Conservation (phyloP, 2,113 vertebrate species). For the Poeciliopsis occidentalis region DNA sequence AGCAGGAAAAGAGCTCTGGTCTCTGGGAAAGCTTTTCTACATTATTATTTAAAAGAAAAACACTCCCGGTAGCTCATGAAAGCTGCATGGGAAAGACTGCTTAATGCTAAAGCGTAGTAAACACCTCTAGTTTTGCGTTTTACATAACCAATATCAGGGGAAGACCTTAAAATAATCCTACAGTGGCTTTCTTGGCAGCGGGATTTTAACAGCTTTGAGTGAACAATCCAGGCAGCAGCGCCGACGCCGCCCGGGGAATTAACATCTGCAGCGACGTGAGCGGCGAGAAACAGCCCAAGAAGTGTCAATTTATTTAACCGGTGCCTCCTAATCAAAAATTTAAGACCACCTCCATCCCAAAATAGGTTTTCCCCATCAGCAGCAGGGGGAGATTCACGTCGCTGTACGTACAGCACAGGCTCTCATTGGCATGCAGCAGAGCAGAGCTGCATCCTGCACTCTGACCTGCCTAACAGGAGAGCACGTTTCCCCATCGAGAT, state of each 20-base stretch:
- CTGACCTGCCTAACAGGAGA: conserved; percentile 45
- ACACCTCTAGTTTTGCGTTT: conserved; percentile 10
- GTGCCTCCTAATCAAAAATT: conserved; percentile 55
- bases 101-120: conserved; percentile 18
- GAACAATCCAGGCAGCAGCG: conserved; percentile 36
- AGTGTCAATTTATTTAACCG: conserved; percentile 32
- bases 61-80: not conserved
- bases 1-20: conserved; percentile 29
- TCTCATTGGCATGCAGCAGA: conserved; percentile 60
- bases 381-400: conserved; percentile 20
- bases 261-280: conserved; percentile 47
- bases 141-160: conserved; percentile 15
- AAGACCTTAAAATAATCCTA: conserved; percentile 32
- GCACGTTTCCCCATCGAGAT: conserved; percentile 19
- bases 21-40: conserved; percentile 13
- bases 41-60: conserved; percentile 20
- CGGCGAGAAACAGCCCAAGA: conserved; percentile 9
- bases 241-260: conserved; percentile 25
- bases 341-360: conserved; percentile 37
- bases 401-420: conserved; percentile 25
- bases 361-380: conserved; percentile 51
- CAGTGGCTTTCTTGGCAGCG: conserved; percentile 35
- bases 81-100: not conserved
- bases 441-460: conserved; percentile 35
- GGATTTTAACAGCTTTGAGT: conserved; percentile 22